Evolutionary conservation across 2,888 invertebrate species (phyloP).

Genomic region (Acrobasis repandana): DNA sequence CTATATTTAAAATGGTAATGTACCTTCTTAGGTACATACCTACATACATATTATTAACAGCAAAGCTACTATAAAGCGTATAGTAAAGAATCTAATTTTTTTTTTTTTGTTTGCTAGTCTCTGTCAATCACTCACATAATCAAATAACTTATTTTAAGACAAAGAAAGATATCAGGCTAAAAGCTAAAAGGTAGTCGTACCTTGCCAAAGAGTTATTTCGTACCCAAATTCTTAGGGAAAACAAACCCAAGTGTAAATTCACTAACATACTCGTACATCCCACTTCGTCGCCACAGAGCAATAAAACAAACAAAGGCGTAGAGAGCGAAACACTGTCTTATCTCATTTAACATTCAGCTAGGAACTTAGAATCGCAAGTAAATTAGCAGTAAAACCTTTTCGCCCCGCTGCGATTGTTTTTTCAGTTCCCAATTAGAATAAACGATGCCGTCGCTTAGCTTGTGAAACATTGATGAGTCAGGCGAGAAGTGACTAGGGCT

Average conservation of each 20-base stretch:
- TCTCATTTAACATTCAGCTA: conserved; percentile 56
- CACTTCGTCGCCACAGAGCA: conserved; percentile 18
- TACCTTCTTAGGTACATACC: no score
- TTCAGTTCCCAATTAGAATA: conserved; percentile 71
- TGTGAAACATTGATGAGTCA: conserved; percentile 77
- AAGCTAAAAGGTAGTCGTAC: no score
- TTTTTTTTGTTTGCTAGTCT: no score
- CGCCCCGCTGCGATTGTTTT: conserved; percentile 63
- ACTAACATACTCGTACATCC: conserved; percentile 2
- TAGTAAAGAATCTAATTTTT: no score
- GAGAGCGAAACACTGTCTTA: conserved; percentile 30
- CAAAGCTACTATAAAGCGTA: no score
- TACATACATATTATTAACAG: no score
- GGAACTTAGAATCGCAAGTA: conserved; percentile 47
- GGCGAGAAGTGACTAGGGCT: conserved; percentile 39
- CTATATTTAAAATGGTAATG: no score
- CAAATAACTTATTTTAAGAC: no score
- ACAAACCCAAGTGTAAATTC: conserved; percentile 5
- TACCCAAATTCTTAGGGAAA: background rate
- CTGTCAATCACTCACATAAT: no score
- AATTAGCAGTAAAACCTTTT: conserved; percentile 66
- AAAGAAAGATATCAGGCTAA: no score
- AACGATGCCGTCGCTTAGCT: conserved; percentile 61
- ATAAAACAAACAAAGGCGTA: conserved; percentile 26
- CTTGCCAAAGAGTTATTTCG: no score